These are phyloP conservation scores for Drosophila anomelani DNA, from an alignment of 2,888 invertebrate genomes.

Conservation along the genomic window DNA sequence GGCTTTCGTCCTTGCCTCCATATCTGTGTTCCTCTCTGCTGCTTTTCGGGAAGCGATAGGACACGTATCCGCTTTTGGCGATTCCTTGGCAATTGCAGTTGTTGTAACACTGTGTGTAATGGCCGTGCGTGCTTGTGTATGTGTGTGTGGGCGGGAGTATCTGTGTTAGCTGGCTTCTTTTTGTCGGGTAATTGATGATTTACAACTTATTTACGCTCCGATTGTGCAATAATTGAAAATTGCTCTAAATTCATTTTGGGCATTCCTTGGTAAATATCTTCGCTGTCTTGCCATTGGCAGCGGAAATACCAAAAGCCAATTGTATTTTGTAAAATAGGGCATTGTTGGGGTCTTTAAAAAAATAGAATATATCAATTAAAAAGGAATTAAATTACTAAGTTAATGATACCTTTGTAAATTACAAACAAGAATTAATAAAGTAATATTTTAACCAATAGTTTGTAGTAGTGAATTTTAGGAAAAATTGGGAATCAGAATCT, in stretches of 20 bases:
- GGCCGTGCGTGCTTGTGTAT: conserved; percentile 29
- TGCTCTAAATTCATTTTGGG: conserved; percentile 73
- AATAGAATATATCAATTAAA: neutral
- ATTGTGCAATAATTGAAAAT: conserved; percentile 81
- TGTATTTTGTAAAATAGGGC: conserved; percentile 3
- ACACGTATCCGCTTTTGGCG: conserved; percentile 73
- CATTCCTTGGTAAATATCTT: conserved; percentile 66
- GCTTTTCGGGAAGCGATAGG: conserved; percentile 61
- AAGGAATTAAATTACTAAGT: neutral
- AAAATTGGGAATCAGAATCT: too few species aligned
- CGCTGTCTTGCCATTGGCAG: conserved; percentile 8
- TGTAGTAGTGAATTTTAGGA: too few species aligned
- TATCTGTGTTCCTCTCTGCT: conserved; percentile 43
- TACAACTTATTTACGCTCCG: conserved; percentile 82
- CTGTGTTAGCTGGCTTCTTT: conserved; percentile 50
- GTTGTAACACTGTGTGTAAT: conserved; percentile 52
- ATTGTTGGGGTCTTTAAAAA: neutral
- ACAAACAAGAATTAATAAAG: neutral
- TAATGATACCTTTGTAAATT: neutral
- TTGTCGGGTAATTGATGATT: conserved; percentile 79
- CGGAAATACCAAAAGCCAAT: conserved; percentile 22
- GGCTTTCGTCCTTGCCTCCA: conserved; percentile 56
- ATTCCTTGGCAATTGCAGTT: conserved; percentile 70
- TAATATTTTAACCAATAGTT: neutral
- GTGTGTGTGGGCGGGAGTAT: conserved; percentile 33